These are phyloP conservation scores for Drosophila hydei DNA, from an alignment of 1,140 invertebrate species.

Conservation along the genomic window DNA sequence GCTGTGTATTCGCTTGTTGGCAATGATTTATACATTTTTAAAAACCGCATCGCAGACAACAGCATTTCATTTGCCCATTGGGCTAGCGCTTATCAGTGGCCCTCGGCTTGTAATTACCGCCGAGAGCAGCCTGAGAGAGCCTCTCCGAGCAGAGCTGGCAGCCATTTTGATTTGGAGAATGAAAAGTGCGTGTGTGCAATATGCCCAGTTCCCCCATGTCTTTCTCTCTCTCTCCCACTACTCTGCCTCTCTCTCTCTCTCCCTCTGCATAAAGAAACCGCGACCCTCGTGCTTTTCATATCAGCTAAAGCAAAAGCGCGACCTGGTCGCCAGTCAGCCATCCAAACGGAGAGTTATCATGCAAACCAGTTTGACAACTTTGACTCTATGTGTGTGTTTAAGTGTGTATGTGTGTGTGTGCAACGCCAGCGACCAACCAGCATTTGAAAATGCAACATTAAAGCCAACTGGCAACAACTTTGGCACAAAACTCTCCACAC, in stretches of 20 bases:
- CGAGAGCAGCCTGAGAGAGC: not conserved
- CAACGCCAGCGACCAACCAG: conserved; percentile 71
- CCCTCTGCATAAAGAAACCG: conserved; percentile 6
- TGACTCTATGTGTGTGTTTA: conserved; percentile 16
- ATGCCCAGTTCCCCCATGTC: conserved; percentile 43
- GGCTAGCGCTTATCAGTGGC: conserved; percentile 22
- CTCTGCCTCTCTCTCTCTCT: not conserved
- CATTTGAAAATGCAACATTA: conserved; percentile 82
- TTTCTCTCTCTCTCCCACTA: not conserved
- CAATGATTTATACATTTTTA: conserved; percentile 83
- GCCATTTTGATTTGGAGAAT: conserved; percentile 59
- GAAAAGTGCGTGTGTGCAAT: conserved; percentile 67
- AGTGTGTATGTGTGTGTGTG: conserved; percentile 49
- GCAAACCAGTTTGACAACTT: conserved; percentile 76
- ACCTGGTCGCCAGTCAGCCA: conserved; percentile 60
- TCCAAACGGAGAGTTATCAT: conserved; percentile 56
- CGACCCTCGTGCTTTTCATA: conserved; percentile 66
- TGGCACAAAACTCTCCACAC: conserved; percentile 69
- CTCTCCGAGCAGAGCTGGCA: conserved; percentile 21
- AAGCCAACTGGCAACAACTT: conserved; percentile 73
- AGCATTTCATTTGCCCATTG: conserved; percentile 12
- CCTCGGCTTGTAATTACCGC: conserved; percentile 54
- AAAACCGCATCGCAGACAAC: conserved; percentile 56
- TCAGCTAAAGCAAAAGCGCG: conserved; percentile 74
- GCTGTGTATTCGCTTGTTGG: conserved; percentile 81